A percentile compares a stretch with the other conserved stretches of the same genome.
These are phyloP conservation scores for Eudasyphora cyanicolor DNA, from an alignment of 2,888 invertebrate genomes.

Conservation along the genomic window DNA sequence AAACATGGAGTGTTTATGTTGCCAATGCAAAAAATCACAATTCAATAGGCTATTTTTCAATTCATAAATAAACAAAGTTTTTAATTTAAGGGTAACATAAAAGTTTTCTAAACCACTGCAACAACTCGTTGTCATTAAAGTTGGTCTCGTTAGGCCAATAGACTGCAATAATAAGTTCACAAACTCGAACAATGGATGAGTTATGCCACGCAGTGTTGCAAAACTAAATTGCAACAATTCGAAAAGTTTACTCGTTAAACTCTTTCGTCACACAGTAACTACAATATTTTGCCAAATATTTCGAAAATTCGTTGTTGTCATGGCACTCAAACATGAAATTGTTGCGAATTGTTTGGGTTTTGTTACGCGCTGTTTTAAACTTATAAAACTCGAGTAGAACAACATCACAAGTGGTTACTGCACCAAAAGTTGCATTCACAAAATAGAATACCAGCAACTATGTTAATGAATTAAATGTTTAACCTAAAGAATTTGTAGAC, in stretches of 20 bases:
- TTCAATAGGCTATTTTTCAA: too few relatives aligned
- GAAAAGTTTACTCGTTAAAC: slow-evolving; percentile 3
- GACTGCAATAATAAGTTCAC: background rate
- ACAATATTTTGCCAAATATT: background rate
- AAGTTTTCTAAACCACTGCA: background rate
- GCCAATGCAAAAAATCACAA: too few relatives aligned
- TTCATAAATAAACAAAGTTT: background rate
- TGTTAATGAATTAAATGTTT: background rate
- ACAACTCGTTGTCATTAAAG: background rate
- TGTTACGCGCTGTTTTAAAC: background rate
- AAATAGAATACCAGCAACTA: background rate
- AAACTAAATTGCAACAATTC: slow-evolving; percentile 1
- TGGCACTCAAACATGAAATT: background rate
- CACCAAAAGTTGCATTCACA: background rate
- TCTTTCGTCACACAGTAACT: background rate
- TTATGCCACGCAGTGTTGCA: background rate
- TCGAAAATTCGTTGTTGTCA: background rate
- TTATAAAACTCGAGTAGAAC: background rate
- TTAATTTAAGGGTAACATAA: background rate
- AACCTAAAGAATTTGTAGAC: too few relatives aligned
- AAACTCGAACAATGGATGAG: background rate
- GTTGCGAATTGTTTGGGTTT: background rate
- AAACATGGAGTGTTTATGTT: too few relatives aligned
- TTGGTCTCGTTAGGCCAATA: background rate
- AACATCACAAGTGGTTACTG: background rate